Percentiles rank a stretch among this genome's conserved stretches.
Conservation (phyloP, 2,888 invertebrate genomes). For the Thyatira batis region DNA sequence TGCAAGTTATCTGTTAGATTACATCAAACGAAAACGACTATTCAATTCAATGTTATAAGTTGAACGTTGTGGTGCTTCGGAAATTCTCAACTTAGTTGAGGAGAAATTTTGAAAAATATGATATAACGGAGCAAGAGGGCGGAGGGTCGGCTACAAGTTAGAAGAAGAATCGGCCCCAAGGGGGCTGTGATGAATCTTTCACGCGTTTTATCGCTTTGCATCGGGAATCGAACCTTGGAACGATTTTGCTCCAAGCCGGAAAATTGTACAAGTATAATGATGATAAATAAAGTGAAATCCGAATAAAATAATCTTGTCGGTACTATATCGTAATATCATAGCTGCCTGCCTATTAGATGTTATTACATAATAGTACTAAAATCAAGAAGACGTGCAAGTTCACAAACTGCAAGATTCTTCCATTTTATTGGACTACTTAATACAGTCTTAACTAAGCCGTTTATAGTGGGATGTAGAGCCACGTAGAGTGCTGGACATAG, state of each 20-base stretch:
- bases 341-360: not conserved
- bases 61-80: conserved; percentile 38
- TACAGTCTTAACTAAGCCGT: conserved; percentile 36
- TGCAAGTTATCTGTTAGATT: conserved; percentile 8
- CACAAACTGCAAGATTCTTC: not conserved
- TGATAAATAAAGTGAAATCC: conserved; percentile 22
- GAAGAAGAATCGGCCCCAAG: conserved; percentile 73
- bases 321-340: too few relatives aligned
- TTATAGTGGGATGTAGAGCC: conserved; percentile 23
- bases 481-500: conserved; percentile 32
- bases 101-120: conserved; percentile 76
- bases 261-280: conserved; percentile 28
- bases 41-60: conserved; percentile 63
- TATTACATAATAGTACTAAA: not conserved
- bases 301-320: not conserved
- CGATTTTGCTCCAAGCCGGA: conserved; percentile 42
- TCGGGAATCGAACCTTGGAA: conserved; percentile 67
- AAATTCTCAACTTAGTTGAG: conserved; percentile 56
- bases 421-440: conserved; percentile 16
- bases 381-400: not conserved
- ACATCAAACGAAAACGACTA: conserved; percentile 42
- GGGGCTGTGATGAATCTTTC: conserved; percentile 78
- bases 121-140: conserved; percentile 65
- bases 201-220: conserved; percentile 76
- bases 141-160: conserved; percentile 67